phyloP scores from a whole-genome alignment of 2,797 vertebrate species.

The Sebastes itinus region DNA sequence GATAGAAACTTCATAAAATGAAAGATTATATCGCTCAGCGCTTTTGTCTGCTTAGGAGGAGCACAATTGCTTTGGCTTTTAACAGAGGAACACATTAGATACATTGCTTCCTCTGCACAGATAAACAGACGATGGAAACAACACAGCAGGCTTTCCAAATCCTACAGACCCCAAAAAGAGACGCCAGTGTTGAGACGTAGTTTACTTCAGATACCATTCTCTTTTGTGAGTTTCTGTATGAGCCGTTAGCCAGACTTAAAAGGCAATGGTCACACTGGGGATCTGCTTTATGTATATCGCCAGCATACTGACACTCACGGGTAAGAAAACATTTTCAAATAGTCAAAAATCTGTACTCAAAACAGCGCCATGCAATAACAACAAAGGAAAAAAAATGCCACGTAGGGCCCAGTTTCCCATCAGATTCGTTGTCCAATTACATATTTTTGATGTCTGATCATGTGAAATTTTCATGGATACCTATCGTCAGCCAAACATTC shows the following conservation, averaged over 20 bases:
- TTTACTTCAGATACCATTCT: not conserved
- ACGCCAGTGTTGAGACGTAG: not conserved
- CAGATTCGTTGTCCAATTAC: not conserved
- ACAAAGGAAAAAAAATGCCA: not conserved
- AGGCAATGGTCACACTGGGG: not conserved
- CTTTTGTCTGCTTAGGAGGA: conserved; percentile 8
- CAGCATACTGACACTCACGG: not conserved
- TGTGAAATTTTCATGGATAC: not conserved
- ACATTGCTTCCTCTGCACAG: conserved; percentile 23
- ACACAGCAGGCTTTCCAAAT: not conserved
- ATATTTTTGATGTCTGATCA: not conserved
- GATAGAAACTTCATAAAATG: conserved; percentile 8
- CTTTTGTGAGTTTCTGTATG: not conserved
- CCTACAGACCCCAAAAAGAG: conserved; percentile 3
- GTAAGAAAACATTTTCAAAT: not conserved
- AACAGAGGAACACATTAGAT: conserved; percentile 14
- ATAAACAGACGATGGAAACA: conserved; percentile 41
- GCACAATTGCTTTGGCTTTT: conserved; percentile 17
- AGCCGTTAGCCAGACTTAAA: conserved; percentile 4
- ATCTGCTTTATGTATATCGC: not conserved
- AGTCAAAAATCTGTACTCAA: not conserved
- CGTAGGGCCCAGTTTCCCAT: not conserved
- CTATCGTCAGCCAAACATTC: not conserved
- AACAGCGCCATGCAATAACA: not conserved
- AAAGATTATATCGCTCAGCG: conserved; percentile 2